These are phyloP conservation scores for Scolopax mira DNA, from an alignment of 2,113 vertebrate species.

Conservation along the genomic window DNA sequence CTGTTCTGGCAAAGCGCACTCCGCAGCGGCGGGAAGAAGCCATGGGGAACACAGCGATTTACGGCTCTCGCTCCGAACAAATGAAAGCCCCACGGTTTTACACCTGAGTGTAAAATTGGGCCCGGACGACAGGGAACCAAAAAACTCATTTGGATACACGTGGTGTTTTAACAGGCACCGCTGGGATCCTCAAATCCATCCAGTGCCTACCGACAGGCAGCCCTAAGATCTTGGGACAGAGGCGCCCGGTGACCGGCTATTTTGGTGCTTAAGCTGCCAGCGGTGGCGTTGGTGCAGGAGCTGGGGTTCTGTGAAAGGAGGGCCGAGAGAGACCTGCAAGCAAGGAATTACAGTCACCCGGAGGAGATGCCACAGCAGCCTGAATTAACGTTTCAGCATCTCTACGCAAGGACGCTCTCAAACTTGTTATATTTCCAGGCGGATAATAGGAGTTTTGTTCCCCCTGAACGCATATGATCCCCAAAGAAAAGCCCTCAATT, in stretches of 20 bases:
- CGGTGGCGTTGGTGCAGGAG: background rate
- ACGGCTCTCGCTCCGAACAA: slow-evolving; percentile 54
- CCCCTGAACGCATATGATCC: slow-evolving; percentile 48
- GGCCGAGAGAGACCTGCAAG: slow-evolving; percentile 36
- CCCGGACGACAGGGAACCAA: slow-evolving; percentile 68
- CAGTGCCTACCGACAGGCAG: slow-evolving; percentile 37
- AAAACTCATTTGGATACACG: slow-evolving; percentile 78
- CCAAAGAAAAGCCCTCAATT: slow-evolving; percentile 68
- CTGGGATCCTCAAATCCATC: slow-evolving; percentile 62
- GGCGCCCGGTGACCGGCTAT: background rate
- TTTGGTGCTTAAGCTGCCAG: slow-evolving; percentile 57
- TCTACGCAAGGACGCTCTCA: slow-evolving; percentile 24
- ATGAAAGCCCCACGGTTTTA: slow-evolving; percentile 67
- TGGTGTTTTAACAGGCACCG: slow-evolving; percentile 68
- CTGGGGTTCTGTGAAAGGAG: slow-evolving; percentile 32
- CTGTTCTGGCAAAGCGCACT: slow-evolving; percentile 51
- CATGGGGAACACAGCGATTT: slow-evolving; percentile 43
- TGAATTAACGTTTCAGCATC: slow-evolving; percentile 61
- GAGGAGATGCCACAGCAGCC: slow-evolving; percentile 53
- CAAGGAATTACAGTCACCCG: slow-evolving; percentile 67
- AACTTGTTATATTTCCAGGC: slow-evolving; percentile 62
- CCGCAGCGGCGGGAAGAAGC: slow-evolving; percentile 44
- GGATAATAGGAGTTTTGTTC: slow-evolving; percentile 60
- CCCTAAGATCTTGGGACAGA: slow-evolving; percentile 34
- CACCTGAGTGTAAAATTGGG: slow-evolving; percentile 67